These are phyloP conservation scores for Orthosia gothica DNA, from an alignment of 2,888 invertebrate genomes.

Conservation along the genomic window DNA sequence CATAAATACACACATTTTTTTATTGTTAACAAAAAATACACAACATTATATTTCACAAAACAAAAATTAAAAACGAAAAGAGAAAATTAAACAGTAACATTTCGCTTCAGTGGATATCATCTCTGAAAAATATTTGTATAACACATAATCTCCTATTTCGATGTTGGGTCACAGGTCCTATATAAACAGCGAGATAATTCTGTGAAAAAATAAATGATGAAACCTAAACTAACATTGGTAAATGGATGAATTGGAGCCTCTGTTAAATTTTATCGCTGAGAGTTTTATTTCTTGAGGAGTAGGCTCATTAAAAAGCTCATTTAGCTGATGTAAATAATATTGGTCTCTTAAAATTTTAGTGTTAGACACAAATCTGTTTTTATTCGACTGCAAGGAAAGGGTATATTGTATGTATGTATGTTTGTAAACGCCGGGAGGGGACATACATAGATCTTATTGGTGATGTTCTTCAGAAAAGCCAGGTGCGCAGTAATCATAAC, in stretches of 20 bases:
- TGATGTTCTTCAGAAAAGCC: no score
- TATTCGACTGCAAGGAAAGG: no score
- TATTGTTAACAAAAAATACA: not conserved
- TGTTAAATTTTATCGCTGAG: conserved; percentile 1
- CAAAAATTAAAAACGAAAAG: not conserved
- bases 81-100: conserved; percentile 8
- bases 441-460: no score
- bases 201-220: conserved; percentile 41
- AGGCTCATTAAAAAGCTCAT: conserved; percentile 13
- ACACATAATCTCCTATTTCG: conserved; percentile 29
- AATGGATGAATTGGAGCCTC: conserved; percentile 1
- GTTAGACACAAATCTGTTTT: no score
- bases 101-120: conserved; percentile 9
- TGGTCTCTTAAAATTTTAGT: not conserved
- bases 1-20: not conserved
- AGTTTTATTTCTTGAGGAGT: not conserved
- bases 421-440: no score
- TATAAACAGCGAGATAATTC: conserved; percentile 41
- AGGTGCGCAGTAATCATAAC: no score
- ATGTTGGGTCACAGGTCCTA: conserved; percentile 37
- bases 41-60: not conserved
- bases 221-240: conserved; percentile 22
- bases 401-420: no score
- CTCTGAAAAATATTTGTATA: conserved; percentile 46
- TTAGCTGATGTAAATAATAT: not conserved